phyloP scores from a whole-genome alignment of 2,797 vertebrate species.

The Ispidina picta region DNA sequence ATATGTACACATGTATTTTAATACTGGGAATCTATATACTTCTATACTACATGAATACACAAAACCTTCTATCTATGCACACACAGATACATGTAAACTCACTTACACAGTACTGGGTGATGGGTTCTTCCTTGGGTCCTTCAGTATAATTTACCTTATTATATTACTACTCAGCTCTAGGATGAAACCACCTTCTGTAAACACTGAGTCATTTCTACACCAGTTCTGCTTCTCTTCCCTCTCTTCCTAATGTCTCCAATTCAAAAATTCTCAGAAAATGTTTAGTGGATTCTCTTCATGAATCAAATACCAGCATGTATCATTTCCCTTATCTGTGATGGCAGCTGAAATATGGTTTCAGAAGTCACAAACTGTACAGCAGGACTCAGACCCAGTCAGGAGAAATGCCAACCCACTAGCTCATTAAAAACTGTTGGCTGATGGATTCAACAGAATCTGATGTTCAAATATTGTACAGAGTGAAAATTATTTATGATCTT shows the following conservation, averaged over 20 bases:
- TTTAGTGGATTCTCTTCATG: background rate
- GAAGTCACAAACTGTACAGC: background rate
- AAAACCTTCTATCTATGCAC: background rate
- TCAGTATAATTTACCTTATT: background rate
- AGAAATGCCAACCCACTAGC: background rate
- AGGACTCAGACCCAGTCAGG: background rate
- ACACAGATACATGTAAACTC: background rate
- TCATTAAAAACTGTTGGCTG: background rate
- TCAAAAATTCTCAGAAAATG: background rate
- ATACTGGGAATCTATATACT: background rate
- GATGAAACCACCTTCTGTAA: background rate
- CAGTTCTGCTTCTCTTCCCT: background rate
- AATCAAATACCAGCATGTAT: background rate
- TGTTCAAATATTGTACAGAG: background rate
- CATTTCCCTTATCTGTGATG: background rate
- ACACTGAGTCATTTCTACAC: background rate
- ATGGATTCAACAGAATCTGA: background rate
- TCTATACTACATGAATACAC: background rate
- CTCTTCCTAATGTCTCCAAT: background rate
- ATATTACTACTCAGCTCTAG: conserved; percentile 1
- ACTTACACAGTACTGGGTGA: background rate
- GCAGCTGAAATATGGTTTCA: conserved; percentile 8
- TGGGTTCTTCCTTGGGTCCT: background rate
- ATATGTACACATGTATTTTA: background rate
- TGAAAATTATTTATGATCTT: background rate